phyloP scores from a whole-genome alignment of 2,797 vertebrate species.

The Acropternis orthonyx region DNA sequence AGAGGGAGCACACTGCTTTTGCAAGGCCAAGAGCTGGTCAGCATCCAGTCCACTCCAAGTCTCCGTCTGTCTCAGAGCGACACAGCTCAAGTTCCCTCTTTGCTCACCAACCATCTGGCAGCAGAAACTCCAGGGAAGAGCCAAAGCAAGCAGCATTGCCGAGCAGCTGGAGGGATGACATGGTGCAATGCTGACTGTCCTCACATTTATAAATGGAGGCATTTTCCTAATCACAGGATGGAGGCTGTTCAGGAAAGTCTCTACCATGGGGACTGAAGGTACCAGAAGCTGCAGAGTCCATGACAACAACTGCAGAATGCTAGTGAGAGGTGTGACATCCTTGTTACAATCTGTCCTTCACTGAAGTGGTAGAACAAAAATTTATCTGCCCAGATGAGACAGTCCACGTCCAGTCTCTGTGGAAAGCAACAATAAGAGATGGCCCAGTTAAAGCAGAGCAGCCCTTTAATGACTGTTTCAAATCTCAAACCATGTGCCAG shows the following conservation, averaged over 20 bases:
- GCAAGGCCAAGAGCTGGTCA: neutral
- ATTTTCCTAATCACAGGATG: neutral
- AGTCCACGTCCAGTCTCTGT: fast-evolving
- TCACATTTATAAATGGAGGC: neutral
- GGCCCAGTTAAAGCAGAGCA: neutral
- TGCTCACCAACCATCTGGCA: neutral
- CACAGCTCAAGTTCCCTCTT: neutral
- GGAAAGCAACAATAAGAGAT: neutral
- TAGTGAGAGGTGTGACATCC: neutral
- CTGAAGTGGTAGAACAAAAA: neutral
- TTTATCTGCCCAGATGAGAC: neutral
- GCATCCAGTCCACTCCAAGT: neutral
- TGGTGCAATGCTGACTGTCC: fast-evolving
- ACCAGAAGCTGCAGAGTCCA: neutral
- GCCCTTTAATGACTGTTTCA: neutral
- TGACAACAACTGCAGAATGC: neutral
- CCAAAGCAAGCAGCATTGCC: neutral
- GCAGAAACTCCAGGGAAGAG: neutral
- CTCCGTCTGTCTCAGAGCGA: neutral
- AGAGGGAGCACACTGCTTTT: neutral
- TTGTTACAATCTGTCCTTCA: neutral
- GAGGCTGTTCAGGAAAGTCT: neutral
- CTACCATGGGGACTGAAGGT: neutral
- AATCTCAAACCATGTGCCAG: neutral
- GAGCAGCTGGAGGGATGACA: neutral